Conservation (phyloP, 2,888 invertebrate genomes). For the Leuctra nigra region DNA sequence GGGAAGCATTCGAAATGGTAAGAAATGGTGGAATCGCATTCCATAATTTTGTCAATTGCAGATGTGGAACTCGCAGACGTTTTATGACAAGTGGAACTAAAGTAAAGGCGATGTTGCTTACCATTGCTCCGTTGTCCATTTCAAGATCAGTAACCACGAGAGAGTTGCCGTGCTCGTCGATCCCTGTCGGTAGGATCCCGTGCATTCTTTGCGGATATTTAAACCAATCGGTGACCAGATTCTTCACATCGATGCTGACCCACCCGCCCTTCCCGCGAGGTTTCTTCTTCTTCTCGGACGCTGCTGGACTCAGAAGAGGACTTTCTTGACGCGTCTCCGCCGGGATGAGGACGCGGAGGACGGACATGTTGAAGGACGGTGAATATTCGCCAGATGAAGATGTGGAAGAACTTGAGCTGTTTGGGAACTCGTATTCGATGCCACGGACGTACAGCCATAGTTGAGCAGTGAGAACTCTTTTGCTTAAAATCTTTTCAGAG, state of each 20-base stretch:
- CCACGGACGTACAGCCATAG: constrained; percentile 61
- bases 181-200: constrained; percentile 65
- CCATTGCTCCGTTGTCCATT: constrained; percentile 47
- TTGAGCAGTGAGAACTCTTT: constrained; percentile 60
- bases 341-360: neutral
- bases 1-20: too few relatives aligned
- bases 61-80: too few relatives aligned
- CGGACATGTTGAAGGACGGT: neutral
- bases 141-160: constrained; percentile 57
- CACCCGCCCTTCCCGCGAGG: constrained; percentile 53
- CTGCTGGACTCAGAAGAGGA: constrained; percentile 35
- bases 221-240: constrained; percentile 71
- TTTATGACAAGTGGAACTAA: too few relatives aligned
- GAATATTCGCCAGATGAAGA: neutral
- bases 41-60: too few relatives aligned
- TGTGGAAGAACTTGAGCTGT: neutral
- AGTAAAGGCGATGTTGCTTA: too few relatives aligned
- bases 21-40: too few relatives aligned
- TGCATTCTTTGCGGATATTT: constrained; percentile 64
- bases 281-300: constrained; percentile 35
- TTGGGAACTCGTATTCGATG: constrained; percentile 34
- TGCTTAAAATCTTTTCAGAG: constrained; percentile 60
- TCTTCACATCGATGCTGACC: constrained; percentile 67
- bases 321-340: constrained; percentile 34
- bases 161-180: constrained; percentile 31